These are phyloP conservation scores for Lepidocolaptes lacrymiger DNA, from an alignment of 2,797 vertebrate species.

Conservation along the genomic window DNA sequence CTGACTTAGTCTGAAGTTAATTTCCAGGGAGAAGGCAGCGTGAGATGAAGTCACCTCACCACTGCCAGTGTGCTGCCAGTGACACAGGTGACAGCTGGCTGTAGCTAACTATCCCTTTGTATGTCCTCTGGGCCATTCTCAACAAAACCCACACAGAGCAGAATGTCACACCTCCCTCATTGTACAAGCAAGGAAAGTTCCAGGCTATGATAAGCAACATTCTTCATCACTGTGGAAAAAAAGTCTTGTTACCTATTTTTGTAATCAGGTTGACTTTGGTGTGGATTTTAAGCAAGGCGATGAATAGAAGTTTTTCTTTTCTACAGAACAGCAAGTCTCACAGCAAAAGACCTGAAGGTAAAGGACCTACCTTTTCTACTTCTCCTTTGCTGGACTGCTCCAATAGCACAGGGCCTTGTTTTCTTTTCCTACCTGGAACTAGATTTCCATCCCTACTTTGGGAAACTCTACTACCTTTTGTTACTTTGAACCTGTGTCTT, in stretches of 20 bases:
- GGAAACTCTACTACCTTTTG: background rate
- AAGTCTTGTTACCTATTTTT: background rate
- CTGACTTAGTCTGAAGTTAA: background rate
- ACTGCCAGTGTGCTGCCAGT: background rate
- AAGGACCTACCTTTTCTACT: background rate
- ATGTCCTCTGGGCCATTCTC: background rate
- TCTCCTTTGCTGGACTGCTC: background rate
- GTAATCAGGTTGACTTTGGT: background rate
- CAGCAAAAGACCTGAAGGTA: background rate
- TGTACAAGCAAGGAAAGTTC: background rate
- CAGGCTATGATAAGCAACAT: background rate
- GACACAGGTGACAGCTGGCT: background rate
- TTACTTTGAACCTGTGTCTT: background rate
- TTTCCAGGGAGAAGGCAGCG: background rate
- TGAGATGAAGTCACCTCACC: background rate
- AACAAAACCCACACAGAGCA: background rate
- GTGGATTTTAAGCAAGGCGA: background rate
- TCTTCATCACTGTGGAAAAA: background rate
- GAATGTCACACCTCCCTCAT: accelerated
- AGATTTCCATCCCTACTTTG: background rate
- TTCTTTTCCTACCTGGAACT: background rate
- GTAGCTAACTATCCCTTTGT: background rate
- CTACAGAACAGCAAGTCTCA: background rate
- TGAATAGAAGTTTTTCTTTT: background rate
- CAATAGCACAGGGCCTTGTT: background rate